A percentile compares a stretch with the other conserved stretches of the same genome.
phyloP scores from a whole-genome alignment of 2,797 vertebrate genomes.

The Eidolon dupreanum region DNA sequence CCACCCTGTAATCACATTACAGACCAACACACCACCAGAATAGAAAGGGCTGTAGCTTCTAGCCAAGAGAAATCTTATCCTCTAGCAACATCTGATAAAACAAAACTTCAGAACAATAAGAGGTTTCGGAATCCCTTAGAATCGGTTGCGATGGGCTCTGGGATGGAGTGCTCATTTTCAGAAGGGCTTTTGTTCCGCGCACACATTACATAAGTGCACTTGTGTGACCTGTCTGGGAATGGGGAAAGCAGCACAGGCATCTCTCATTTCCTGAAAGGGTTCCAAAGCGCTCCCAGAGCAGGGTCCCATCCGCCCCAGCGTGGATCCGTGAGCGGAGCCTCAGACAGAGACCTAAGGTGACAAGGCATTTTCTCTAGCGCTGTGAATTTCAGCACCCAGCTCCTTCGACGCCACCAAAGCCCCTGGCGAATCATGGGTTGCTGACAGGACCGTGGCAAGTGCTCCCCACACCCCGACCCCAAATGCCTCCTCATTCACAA shows the following conservation, averaged over 20 bases:
- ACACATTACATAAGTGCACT: not conserved
- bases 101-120: not conserved
- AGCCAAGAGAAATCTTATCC: not conserved
- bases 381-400: not conserved
- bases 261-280: not conserved
- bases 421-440: not conserved
- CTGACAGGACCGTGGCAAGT: not conserved
- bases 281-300: not conserved
- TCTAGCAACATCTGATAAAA: not conserved
- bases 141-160: not conserved
- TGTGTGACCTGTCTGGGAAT: not conserved
- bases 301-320: not conserved
- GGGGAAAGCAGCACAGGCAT: rapidly evolving
- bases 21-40: not conserved
- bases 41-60: not conserved
- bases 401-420: not conserved
- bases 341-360: not conserved
- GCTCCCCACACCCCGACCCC: not conserved
- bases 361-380: rapidly evolving
- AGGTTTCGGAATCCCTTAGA: not conserved
- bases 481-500: not conserved
- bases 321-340: rapidly evolving
- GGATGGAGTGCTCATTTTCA: not conserved
- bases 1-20: not conserved
- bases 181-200: not conserved